These are phyloP conservation scores for Omphaloscelis lunosa DNA, from an alignment of 2,888 invertebrate genomes.

Conservation along the genomic window DNA sequence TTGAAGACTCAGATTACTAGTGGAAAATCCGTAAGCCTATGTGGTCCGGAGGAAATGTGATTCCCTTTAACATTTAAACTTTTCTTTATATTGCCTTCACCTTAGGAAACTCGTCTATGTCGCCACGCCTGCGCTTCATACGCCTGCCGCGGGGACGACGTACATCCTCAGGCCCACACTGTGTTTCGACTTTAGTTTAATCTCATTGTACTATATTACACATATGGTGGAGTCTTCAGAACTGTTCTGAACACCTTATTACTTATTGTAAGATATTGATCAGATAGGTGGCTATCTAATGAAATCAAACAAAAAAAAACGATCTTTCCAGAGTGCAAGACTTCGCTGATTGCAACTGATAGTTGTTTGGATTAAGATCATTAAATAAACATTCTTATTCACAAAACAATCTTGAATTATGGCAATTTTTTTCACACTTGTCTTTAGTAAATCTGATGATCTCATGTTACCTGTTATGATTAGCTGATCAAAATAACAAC, in stretches of 20 bases:
- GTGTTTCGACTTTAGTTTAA: slow-evolving; percentile 51
- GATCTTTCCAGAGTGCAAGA: background rate
- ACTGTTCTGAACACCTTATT: slow-evolving; percentile 4
- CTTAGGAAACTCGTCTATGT: slow-evolving; percentile 49
- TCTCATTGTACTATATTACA: slow-evolving; percentile 41
- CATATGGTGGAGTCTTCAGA: slow-evolving; percentile 7
- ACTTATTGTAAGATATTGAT: slow-evolving; percentile 1
- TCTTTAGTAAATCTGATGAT: slow-evolving; percentile 16
- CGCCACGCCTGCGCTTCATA: slow-evolving; percentile 53
- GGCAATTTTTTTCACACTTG: background rate
- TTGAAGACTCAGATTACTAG: background rate
- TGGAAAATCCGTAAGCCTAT: background rate
- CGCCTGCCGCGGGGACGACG: slow-evolving; percentile 44
- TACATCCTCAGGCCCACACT: slow-evolving; percentile 57
- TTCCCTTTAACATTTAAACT: slow-evolving; percentile 27
- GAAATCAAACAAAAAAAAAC: background rate
- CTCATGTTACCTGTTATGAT: slow-evolving; percentile 35
- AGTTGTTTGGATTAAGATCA: slow-evolving; percentile 4
- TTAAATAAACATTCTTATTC: slow-evolving; percentile 17
- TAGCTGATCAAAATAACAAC: slow-evolving; percentile 30
- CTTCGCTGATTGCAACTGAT: background rate
- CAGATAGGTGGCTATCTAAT: slow-evolving; percentile 1
- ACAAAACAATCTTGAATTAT: slow-evolving; percentile 7
- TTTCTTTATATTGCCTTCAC: slow-evolving; percentile 54
- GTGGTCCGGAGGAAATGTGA: slow-evolving; percentile 17